These are phyloP conservation scores for Denticeps clupeoides DNA, from an alignment of 2,797 vertebrate genomes.

Conservation along the genomic window DNA sequence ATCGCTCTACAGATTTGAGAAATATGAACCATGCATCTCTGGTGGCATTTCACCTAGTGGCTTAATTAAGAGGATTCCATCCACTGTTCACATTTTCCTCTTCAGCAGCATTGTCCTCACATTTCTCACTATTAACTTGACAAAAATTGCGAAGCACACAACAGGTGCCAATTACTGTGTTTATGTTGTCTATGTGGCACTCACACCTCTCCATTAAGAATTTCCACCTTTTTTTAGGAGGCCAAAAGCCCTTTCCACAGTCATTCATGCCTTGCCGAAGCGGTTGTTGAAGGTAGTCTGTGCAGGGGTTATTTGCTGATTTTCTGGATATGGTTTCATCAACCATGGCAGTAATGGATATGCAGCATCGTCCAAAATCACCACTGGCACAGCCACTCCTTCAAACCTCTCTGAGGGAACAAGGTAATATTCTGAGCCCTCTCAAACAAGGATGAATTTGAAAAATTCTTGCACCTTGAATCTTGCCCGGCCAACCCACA, in stretches of 20 bases:
- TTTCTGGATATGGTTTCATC: slow-evolving; percentile 15
- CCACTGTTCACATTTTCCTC: not conserved
- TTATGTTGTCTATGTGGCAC: slow-evolving; percentile 7
- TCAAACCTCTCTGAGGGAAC: slow-evolving; percentile 8
- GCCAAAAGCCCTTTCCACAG: slow-evolving; percentile 6
- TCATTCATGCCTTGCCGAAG: slow-evolving; percentile 3
- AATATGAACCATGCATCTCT: too few relatives aligned
- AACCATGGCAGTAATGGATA: slow-evolving; percentile 8
- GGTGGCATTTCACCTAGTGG: too few relatives aligned
- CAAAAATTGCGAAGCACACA: slow-evolving; percentile 9
- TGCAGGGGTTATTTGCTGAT: slow-evolving; percentile 1
- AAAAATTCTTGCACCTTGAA: slow-evolving; percentile 5
- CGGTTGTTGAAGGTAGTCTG: slow-evolving; percentile 4
- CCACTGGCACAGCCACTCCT: slow-evolving; percentile 8
- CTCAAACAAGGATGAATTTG: not conserved
- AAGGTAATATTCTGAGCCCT: not conserved
- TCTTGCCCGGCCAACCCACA: slow-evolving; percentile 6
- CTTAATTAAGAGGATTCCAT: too few relatives aligned
- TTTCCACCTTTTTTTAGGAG: slow-evolving; percentile 4
- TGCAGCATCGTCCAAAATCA: slow-evolving; percentile 12
- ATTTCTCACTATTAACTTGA: slow-evolving; percentile 8
- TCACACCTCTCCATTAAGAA: slow-evolving; percentile 8
- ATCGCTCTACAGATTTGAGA: too few relatives aligned
- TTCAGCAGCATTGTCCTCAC: not conserved
- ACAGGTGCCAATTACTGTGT: not conserved